Evolutionary conservation across 2,113 vertebrate genomes (phyloP).

Genomic region (Psephotus haematonotus): DNA sequence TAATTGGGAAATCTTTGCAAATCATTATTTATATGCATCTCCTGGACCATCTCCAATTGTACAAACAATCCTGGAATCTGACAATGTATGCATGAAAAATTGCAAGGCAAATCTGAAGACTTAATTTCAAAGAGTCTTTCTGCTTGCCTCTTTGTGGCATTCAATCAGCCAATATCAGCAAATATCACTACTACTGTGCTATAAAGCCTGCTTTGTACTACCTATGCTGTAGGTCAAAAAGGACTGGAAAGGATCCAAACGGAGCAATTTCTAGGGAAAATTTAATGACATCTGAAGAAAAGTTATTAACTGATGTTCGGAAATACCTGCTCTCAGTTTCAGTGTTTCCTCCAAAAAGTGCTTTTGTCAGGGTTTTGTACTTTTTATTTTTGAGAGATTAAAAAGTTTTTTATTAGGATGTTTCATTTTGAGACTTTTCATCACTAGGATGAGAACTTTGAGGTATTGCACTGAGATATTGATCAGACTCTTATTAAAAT

Average conservation of each 20-base stretch:
- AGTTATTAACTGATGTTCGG: conserved; percentile 1
- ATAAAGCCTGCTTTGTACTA: not conserved
- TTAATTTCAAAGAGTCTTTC: not conserved
- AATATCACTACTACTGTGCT: not conserved
- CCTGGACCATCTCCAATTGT: not conserved
- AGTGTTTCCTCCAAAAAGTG: not conserved
- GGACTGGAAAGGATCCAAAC: conserved; percentile 11
- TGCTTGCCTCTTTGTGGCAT: not conserved
- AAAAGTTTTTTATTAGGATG: conserved; percentile 17
- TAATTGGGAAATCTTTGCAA: not conserved
- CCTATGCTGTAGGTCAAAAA: not conserved
- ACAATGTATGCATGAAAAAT: not conserved
- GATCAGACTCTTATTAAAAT: conserved; percentile 13
- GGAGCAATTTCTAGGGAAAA: conserved; percentile 9
- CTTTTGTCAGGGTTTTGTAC: conserved; percentile 38
- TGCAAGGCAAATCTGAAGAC: not conserved
- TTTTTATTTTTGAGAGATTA: conserved; percentile 25
- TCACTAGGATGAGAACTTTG: not conserved
- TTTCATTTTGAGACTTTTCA: conserved; percentile 10
- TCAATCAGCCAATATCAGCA: not conserved
- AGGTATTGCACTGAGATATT: conserved; percentile 31
- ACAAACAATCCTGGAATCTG: not conserved
- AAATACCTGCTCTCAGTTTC: conserved; percentile 22
- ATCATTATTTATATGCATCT: not conserved
- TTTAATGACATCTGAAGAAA: not conserved